Conservation (phyloP, 1,140 invertebrate species). For the Heterodera carotae region DNA sequence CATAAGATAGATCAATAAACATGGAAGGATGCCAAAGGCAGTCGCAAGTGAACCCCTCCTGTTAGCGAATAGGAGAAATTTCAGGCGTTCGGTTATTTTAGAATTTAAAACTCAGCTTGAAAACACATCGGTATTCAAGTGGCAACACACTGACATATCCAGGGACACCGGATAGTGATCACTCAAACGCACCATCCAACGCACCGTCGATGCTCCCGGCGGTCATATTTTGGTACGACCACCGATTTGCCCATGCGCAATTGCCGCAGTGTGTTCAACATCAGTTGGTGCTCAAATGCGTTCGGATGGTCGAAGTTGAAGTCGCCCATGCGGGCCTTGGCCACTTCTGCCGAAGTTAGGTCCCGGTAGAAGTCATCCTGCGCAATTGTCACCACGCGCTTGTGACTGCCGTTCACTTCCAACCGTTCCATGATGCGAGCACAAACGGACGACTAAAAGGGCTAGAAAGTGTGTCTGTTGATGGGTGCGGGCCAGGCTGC, state of each 20-base stretch:
- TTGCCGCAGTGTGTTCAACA: conserved; percentile 77
- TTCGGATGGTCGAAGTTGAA: conserved; percentile 97
- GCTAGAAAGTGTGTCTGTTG: too few relatives aligned
- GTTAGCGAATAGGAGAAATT: too few relatives aligned
- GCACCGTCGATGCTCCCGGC: conserved; percentile 78
- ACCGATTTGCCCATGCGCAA: conserved; percentile 82
- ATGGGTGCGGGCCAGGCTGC: too few relatives aligned
- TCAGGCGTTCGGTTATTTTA: too few relatives aligned
- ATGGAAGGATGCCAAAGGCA: too few relatives aligned
- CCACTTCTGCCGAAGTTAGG: conserved; percentile 76
- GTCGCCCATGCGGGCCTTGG: conserved; percentile 82
- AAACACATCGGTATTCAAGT: too few relatives aligned
- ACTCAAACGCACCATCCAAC: too few relatives aligned
- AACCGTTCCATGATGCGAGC: conserved; percentile 35
- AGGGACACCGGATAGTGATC: too few relatives aligned
- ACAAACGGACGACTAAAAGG: conserved; percentile 39
- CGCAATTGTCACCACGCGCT: conserved; percentile 22
- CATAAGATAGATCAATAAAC: too few relatives aligned
- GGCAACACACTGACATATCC: background rate
- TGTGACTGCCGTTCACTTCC: conserved; percentile 25
- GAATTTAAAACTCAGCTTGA: too few relatives aligned
- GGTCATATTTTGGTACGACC: conserved; percentile 86
- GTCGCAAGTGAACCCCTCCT: too few relatives aligned
- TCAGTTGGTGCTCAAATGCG: conserved; percentile 83
- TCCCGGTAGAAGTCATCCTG: conserved; percentile 94